Evolutionary conservation across 1,140 invertebrate genomes (phyloP).

Genomic region (Papilio glaucus): DNA sequence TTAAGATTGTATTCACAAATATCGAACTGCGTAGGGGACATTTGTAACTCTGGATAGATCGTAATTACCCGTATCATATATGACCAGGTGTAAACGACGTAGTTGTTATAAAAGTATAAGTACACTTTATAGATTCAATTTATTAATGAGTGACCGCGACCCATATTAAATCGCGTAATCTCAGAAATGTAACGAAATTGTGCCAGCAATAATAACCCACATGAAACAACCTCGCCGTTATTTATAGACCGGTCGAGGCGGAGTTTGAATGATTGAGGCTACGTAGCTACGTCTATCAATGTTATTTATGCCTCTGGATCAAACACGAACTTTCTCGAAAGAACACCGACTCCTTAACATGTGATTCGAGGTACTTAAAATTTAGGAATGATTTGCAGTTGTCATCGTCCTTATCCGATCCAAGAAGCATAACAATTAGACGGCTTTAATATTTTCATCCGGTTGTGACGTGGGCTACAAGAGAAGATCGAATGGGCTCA

Average conservation of each 20-base stretch:
- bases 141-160: conserved; percentile 42
- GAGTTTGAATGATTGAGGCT: conserved; percentile 32
- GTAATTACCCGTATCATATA: no score
- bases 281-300: background rate
- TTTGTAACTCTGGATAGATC: no score
- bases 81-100: no score
- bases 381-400: no score
- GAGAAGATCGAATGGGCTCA: no score
- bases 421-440: no score
- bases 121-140: conserved; percentile 8
- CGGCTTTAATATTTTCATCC: no score
- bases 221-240: conserved; percentile 64
- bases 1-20: no score
- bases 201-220: conserved; percentile 71
- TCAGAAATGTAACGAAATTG: conserved; percentile 63
- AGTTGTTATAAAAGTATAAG: no score
- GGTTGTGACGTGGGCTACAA: no score
- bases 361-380: background rate
- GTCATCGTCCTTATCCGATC: no score
- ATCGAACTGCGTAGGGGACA: no score
- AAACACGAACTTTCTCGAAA: background rate
- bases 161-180: conserved; percentile 44
- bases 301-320: background rate
- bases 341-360: background rate
- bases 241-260: conserved; percentile 57